phyloP scores from a whole-genome alignment of 2,797 vertebrate genomes.

The Oceanodroma leucorhoa region DNA sequence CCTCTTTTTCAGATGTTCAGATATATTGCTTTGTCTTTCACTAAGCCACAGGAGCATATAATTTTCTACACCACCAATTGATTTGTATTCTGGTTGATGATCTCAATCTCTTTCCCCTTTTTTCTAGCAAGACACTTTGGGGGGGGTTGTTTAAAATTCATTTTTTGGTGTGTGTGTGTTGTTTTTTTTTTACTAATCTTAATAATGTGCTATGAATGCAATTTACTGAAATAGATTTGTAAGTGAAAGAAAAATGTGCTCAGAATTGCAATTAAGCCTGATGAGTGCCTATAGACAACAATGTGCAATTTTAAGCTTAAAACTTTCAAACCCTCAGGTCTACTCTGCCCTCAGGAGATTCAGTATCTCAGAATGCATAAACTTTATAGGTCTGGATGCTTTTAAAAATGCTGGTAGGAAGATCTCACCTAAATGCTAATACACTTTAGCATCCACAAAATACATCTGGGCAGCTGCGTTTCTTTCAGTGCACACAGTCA shows the following conservation, averaged over 20 bases:
- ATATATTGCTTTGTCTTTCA: not conserved
- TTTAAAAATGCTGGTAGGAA: not conserved
- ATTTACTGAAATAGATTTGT: conserved; percentile 33
- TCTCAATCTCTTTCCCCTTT: not conserved
- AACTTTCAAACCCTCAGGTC: not conserved
- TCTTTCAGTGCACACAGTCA: not conserved
- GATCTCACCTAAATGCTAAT: conserved; percentile 2
- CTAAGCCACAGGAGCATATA: not conserved
- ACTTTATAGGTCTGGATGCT: not conserved
- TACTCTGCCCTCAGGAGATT: not conserved
- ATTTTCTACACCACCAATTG: not conserved
- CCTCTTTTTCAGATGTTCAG: not conserved
- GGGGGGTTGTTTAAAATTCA: not conserved
- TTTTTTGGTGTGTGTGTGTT: not conserved
- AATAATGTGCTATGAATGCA: conserved; percentile 25
- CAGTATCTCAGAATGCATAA: not conserved
- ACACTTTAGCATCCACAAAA: not conserved
- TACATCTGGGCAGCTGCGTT: not conserved
- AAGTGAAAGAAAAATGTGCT: conserved; percentile 18
- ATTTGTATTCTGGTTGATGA: not conserved
- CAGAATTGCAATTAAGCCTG: conserved; percentile 29
- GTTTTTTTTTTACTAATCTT: not conserved
- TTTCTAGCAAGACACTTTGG: not conserved
- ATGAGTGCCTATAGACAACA: not conserved
- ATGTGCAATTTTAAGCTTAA: not conserved